Conservation (phyloP, 2,113 vertebrate genomes). For the Perca flavescens region DNA sequence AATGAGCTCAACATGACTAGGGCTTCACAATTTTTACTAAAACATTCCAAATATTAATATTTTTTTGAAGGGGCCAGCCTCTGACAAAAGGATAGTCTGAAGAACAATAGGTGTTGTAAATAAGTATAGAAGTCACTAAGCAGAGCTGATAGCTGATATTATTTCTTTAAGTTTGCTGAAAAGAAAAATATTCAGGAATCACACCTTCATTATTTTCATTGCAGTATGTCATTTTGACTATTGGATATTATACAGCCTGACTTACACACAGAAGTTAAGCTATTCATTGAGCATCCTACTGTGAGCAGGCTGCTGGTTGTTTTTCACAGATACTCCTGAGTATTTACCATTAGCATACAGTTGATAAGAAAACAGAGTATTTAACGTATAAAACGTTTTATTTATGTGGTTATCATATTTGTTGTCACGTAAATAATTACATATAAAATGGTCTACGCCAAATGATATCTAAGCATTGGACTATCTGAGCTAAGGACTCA, state of each 20-base stretch:
- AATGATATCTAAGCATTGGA: background rate
- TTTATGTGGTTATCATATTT: slow-evolving; percentile 20
- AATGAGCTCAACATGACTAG: slow-evolving; percentile 7
- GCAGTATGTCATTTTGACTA: slow-evolving; percentile 4
- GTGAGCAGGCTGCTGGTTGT: slow-evolving; percentile 3
- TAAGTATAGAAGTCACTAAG: background rate
- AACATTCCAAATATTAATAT: background rate
- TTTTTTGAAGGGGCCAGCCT: background rate
- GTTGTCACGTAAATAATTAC: slow-evolving; percentile 14
- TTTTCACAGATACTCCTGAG: slow-evolving; percentile 14
- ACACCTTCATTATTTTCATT: slow-evolving; percentile 22
- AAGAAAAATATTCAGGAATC: slow-evolving; percentile 1
- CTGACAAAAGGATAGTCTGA: background rate
- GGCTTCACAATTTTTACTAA: background rate
- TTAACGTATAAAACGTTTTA: background rate
- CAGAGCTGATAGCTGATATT: background rate
- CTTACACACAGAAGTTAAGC: slow-evolving; percentile 14
- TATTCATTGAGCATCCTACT: slow-evolving; percentile 19
- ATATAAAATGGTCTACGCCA: background rate
- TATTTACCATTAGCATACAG: slow-evolving; percentile 21
- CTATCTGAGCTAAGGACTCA: slow-evolving; percentile 4
- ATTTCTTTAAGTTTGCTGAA: slow-evolving; percentile 2
- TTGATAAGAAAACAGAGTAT: slow-evolving; percentile 10
- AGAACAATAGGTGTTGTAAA: background rate
- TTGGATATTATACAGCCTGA: background rate